phyloP scores from a whole-genome alignment of 2,888 invertebrate genomes.

The Drosophila subquinaria region DNA sequence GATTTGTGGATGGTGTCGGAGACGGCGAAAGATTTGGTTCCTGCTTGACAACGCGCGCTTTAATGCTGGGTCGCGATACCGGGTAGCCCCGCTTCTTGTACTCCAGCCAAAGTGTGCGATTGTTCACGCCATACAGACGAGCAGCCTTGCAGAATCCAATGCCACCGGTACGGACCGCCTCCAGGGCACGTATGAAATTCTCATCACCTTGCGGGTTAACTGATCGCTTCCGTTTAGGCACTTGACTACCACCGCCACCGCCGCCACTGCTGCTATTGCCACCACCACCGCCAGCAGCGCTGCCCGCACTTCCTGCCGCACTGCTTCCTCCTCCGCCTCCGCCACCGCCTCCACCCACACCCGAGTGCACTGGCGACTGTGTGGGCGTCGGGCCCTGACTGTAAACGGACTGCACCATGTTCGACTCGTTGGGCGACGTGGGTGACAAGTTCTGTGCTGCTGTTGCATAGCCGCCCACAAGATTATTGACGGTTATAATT shows the following conservation, averaged over 20 bases:
- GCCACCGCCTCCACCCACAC: slow-evolving; percentile 83
- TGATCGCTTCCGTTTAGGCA: slow-evolving; percentile 89
- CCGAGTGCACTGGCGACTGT: slow-evolving; percentile 85
- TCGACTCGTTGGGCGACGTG: slow-evolving; percentile 87
- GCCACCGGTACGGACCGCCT: slow-evolving; percentile 93
- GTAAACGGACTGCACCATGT: slow-evolving; percentile 86
- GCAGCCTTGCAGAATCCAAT: slow-evolving; percentile 95
- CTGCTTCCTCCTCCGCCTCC: slow-evolving; percentile 81
- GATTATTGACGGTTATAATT: slow-evolving; percentile 86
- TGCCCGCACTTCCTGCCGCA: slow-evolving; percentile 72
- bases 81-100: slow-evolving; percentile 94
- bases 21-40: slow-evolving; percentile 88
- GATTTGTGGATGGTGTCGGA: slow-evolving; percentile 84
- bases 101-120: slow-evolving; percentile 93
- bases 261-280: slow-evolving; percentile 54
- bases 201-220: slow-evolving; percentile 93
- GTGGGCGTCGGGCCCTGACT: slow-evolving; percentile 86
- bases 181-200: slow-evolving; percentile 92
- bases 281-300: slow-evolving; percentile 66
- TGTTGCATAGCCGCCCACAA: slow-evolving; percentile 86
- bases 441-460: slow-evolving; percentile 87
- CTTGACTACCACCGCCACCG: slow-evolving; percentile 54
- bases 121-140: slow-evolving; percentile 93
- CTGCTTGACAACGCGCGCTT: slow-evolving; percentile 90
- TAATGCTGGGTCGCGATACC: slow-evolving; percentile 92